Percentiles rank a stretch among this genome's conserved stretches.
These are phyloP conservation scores for Neodiprion virginianus DNA, from an alignment of 1,140 invertebrate species.

Conservation along the genomic window DNA sequence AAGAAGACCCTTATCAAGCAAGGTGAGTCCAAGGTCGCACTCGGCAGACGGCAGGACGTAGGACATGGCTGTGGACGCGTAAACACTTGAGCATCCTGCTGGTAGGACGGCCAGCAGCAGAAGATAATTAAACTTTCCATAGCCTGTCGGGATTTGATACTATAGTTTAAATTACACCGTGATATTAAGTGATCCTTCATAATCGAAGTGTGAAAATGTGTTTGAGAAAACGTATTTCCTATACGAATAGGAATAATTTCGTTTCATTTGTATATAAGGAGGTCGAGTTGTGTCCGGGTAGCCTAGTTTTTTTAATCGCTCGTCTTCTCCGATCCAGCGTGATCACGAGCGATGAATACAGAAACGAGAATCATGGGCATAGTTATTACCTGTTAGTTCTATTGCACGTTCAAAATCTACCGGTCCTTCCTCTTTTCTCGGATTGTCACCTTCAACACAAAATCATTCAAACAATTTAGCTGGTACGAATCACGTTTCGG, in stretches of 20 bases:
- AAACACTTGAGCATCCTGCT: conserved; percentile 47
- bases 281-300: too few relatives aligned
- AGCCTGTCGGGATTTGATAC: conserved; percentile 31
- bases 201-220: too few relatives aligned
- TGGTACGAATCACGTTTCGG: background rate
- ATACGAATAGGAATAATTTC: too few relatives aligned
- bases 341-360: too few relatives aligned
- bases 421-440: conserved; percentile 33
- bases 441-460: background rate
- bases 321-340: too few relatives aligned
- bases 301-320: too few relatives aligned
- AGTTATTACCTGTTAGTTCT: conserved; percentile 32
- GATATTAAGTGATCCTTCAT: too few relatives aligned
- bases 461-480: background rate
- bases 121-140: conserved; percentile 54
- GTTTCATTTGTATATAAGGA: too few relatives aligned
- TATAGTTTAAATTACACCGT: background rate
- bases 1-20: conserved; percentile 51
- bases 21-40: conserved; percentile 48
- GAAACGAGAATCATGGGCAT: too few relatives aligned
- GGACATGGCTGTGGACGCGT: conserved; percentile 48
- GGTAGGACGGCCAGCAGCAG: conserved; percentile 48
- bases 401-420: conserved; percentile 47
- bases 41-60: conserved; percentile 52
- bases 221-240: too few relatives aligned